These are phyloP conservation scores for Nemotelus pantherinus DNA, from an alignment of 2,888 invertebrate genomes.

Conservation along the genomic window DNA sequence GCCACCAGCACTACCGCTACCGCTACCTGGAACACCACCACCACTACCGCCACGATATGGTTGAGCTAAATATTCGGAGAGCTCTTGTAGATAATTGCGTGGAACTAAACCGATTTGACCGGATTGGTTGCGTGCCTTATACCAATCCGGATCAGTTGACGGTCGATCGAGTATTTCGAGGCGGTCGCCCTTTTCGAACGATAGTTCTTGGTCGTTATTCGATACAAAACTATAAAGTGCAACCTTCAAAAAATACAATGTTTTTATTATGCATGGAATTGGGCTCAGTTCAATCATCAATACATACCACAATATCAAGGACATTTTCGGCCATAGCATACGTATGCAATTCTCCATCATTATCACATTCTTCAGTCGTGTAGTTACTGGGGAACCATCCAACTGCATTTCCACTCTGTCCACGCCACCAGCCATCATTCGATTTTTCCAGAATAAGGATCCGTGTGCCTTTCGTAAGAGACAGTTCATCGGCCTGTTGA, in stretches of 20 bases:
- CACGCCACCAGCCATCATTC: slow-evolving; percentile 99
- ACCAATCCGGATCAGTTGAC: slow-evolving; percentile 97
- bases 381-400: slow-evolving; percentile 99
- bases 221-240: slow-evolving; percentile 94
- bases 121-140: slow-evolving; percentile 91
- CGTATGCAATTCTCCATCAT: slow-evolving; percentile 87
- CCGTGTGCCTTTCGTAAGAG: slow-evolving; percentile 92
- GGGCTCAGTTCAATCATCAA: neutral
- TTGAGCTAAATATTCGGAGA: slow-evolving; percentile 88
- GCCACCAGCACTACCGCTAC: slow-evolving; percentile 59
- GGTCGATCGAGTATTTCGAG: slow-evolving; percentile 97
- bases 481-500: slow-evolving; percentile 94
- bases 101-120: slow-evolving; percentile 96
- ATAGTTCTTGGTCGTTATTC: slow-evolving; percentile 94
- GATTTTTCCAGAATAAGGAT: slow-evolving; percentile 97
- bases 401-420: slow-evolving; percentile 74
- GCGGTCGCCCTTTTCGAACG: slow-evolving; percentile 96
- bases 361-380: slow-evolving; percentile 89
- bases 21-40: slow-evolving; percentile 66
- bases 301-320: slow-evolving; percentile 86
- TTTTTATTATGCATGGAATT: slow-evolving; percentile 5
- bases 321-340: slow-evolving; percentile 95
- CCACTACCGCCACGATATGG: slow-evolving; percentile 71
- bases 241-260: slow-evolving; percentile 65
- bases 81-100: slow-evolving; percentile 91